Evolutionary conservation across 2,888 invertebrate genomes (phyloP).

Genomic region (Coremacera marginata): DNA sequence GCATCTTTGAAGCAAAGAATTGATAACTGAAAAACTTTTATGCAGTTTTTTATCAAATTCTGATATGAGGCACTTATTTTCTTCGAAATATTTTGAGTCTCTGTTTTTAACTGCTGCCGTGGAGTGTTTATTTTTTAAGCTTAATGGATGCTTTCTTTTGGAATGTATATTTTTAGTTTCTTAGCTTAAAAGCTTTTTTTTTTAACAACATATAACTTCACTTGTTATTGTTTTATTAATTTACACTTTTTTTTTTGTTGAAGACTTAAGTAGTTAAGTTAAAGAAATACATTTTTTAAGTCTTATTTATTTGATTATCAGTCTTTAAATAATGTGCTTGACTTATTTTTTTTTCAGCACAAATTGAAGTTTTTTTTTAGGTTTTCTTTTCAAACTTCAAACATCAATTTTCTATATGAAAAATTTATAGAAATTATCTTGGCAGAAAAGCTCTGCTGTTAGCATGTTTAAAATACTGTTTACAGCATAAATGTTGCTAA

Average conservation of each 20-base stretch:
- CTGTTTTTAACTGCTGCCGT: neutral
- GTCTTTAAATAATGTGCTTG: neutral
- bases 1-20: too few species aligned
- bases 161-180: neutral
- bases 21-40: too few species aligned
- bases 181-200: neutral
- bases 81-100: neutral
- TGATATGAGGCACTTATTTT: neutral
- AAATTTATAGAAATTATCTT: neutral
- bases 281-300: slow-evolving; percentile 8
- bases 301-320: neutral
- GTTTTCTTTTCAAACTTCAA: neutral
- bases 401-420: neutral
- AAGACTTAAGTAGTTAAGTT: neutral
- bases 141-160: neutral
- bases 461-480: neutral
- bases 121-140: neutral
- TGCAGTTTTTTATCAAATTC: neutral
- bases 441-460: neutral
- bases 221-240: neutral
- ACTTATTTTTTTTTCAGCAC: neutral
- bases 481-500: neutral
- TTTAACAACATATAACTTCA: neutral
- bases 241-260: too few species aligned
- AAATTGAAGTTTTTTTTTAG: neutral